phyloP scores from a whole-genome alignment of 2,113 vertebrate species.

The Myotis yumanensis region DNA sequence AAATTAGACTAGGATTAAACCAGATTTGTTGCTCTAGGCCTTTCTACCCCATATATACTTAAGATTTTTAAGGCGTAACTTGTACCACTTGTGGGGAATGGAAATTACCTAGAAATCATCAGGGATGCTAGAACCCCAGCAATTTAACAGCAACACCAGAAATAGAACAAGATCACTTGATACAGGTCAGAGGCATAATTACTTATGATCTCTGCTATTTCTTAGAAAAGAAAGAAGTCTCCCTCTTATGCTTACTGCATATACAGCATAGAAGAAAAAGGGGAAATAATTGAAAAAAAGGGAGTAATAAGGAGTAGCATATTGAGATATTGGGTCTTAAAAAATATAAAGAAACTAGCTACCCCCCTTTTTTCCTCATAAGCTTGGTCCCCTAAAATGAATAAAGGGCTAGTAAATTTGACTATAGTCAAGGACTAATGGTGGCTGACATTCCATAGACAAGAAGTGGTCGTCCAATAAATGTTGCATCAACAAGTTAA shows the following conservation, averaged over 20 bases:
- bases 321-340: background rate
- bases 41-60: background rate
- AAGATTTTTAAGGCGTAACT: background rate
- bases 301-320: background rate
- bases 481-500: background rate
- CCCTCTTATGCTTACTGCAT: background rate
- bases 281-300: background rate
- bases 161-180: background rate
- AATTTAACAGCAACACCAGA: background rate
- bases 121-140: background rate
- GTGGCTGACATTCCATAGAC: background rate
- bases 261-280: background rate
- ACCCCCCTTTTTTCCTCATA: background rate
- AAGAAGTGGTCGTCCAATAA: background rate
- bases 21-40: background rate
- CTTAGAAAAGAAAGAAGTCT: background rate
- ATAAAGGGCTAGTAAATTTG: background rate
- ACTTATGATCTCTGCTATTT: background rate
- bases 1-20: background rate
- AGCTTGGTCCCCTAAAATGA: background rate
- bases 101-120: background rate
- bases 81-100: background rate
- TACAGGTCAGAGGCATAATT: background rate
- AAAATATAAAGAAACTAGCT: background rate
- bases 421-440: background rate